These are phyloP conservation scores for Cyprichromis sp. DNA, from an alignment of 2,113 vertebrate species.

Conservation along the genomic window DNA sequence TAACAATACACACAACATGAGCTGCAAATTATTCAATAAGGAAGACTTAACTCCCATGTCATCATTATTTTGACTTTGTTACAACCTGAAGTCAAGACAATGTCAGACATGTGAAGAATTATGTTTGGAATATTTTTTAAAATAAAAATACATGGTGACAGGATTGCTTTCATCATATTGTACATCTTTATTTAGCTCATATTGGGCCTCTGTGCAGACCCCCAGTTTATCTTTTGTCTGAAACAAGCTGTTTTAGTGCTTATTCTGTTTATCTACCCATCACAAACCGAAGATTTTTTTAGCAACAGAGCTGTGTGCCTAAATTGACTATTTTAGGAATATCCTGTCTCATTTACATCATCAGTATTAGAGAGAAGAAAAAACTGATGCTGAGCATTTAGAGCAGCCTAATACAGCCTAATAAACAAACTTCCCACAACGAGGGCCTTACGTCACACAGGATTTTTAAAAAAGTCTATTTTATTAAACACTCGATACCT, in stretches of 20 bases:
- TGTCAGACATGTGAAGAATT: not conserved
- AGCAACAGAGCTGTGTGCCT: not conserved
- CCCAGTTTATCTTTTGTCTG: not conserved
- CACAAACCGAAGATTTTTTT: not conserved
- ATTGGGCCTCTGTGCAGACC: not conserved
- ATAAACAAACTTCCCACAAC: not conserved
- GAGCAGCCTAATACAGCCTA: not conserved
- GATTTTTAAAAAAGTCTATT: rapidly evolving
- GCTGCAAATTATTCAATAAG: not conserved
- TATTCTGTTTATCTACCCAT: not conserved
- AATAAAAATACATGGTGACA: not conserved
- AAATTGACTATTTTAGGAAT: not conserved
- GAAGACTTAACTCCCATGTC: not conserved
- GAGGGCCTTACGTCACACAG: not conserved
- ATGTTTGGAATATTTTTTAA: not conserved
- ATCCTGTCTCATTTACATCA: not conserved
- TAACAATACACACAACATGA: not conserved
- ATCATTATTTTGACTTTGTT: not conserved
- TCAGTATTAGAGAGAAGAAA: not conserved
- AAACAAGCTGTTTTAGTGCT: not conserved
- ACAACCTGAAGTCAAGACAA: not conserved
- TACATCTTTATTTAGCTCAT: not conserved
- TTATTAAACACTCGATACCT: rapidly evolving
- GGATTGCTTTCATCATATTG: not conserved
- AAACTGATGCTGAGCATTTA: not conserved